Evolutionary conservation across 2,888 invertebrate species (phyloP).

Genomic region (Melinaea menophilus): DNA sequence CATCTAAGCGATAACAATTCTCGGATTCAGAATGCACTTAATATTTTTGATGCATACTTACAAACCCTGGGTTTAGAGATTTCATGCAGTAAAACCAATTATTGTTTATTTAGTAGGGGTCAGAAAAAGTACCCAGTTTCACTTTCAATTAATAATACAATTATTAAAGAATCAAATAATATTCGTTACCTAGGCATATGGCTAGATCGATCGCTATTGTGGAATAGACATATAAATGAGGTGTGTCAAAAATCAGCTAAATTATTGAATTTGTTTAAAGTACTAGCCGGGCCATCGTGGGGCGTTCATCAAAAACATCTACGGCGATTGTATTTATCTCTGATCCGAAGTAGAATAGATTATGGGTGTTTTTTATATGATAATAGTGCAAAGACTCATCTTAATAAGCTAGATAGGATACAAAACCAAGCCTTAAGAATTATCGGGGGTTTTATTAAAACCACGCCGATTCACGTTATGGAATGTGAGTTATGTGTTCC

Average conservation of each 20-base stretch:
- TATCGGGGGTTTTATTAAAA: slow-evolving; percentile 24
- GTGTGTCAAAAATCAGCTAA: background rate
- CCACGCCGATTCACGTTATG: slow-evolving; percentile 25
- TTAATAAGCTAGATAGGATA: slow-evolving; percentile 19
- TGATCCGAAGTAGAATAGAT: slow-evolving; percentile 22
- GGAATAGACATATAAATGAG: too few relatives aligned
- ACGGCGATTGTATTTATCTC: slow-evolving; percentile 16
- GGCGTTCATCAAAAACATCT: slow-evolving; percentile 21
- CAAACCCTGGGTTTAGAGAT: too few relatives aligned
- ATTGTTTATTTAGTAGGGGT: too few relatives aligned
- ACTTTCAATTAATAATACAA: too few relatives aligned
- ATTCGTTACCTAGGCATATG: too few relatives aligned
- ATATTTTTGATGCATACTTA: too few relatives aligned
- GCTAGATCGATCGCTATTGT: too few relatives aligned
- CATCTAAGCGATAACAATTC: too few relatives aligned
- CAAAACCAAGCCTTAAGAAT: slow-evolving; percentile 22
- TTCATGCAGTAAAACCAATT: too few relatives aligned
- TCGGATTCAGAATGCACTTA: too few relatives aligned
- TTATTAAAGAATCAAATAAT: too few relatives aligned
- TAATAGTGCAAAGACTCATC: slow-evolving; percentile 12
- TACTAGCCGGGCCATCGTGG: slow-evolving; percentile 18
- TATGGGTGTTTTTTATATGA: slow-evolving; percentile 24
- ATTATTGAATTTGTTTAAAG: slow-evolving; percentile 14
- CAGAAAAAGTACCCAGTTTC: too few relatives aligned
- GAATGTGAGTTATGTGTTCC: slow-evolving; percentile 18